Percentiles rank a stretch among this genome's conserved stretches.
phyloP scores from a whole-genome alignment of 2,797 vertebrate genomes.

The Coluber constrictor region DNA sequence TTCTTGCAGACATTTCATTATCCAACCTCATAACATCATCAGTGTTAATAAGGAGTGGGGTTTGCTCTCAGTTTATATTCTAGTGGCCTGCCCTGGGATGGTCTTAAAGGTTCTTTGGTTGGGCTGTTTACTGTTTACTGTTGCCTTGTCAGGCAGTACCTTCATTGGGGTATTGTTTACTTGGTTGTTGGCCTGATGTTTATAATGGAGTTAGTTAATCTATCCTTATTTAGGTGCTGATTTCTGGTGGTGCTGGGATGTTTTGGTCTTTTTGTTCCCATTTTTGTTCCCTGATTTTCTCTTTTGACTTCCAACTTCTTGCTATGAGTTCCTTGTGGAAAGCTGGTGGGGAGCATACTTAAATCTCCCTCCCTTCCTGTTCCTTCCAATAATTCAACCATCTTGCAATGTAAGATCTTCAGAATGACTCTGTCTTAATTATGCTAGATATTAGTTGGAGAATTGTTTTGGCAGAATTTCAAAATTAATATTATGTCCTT shows the following conservation, averaged over 20 bases:
- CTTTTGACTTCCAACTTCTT: not conserved
- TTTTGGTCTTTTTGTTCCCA: not conserved
- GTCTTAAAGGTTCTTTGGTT: not conserved
- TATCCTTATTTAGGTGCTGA: not conserved
- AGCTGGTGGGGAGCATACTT: not conserved
- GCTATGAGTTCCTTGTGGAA: not conserved
- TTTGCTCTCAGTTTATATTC: not conserved
- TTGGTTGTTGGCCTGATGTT: not conserved
- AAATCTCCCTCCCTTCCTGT: not conserved
- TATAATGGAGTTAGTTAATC: not conserved
- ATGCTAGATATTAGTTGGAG: not conserved
- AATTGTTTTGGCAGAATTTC: not conserved
- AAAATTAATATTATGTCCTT: not conserved
- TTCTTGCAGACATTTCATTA: not conserved
- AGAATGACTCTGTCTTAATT: not conserved
- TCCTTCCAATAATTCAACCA: not conserved
- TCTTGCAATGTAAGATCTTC: not conserved
- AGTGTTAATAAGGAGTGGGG: not conserved
- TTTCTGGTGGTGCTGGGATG: not conserved
- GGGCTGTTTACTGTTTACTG: not conserved
- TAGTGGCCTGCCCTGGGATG: not conserved
- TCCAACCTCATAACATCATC: not conserved
- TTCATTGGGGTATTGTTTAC: not conserved
- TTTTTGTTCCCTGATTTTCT: not conserved
- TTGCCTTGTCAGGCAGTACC: not conserved